Percentiles rank a stretch among this genome's conserved stretches.
Conservation (phyloP, 2,797 vertebrate species). For the Pyrocephalus nanus region DNA sequence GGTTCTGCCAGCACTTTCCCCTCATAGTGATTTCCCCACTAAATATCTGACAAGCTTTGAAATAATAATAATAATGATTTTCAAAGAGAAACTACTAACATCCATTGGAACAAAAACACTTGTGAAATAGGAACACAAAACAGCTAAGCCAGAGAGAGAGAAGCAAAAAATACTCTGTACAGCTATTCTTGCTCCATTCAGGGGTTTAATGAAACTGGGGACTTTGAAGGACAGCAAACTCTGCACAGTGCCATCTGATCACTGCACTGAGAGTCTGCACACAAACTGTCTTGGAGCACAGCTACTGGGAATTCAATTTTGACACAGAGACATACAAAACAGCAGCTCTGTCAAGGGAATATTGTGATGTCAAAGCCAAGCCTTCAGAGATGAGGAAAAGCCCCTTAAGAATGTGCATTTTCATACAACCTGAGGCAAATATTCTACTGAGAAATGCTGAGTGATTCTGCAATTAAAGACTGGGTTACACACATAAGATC, state of each 20-base stretch:
- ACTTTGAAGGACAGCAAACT: not conserved
- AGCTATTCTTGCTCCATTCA: not conserved
- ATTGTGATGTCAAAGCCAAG: no score
- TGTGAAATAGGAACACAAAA: not conserved
- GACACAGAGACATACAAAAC: no score
- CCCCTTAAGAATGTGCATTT: no score
- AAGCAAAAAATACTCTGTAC: not conserved
- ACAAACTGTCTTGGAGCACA: not conserved
- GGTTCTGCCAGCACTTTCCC: not conserved
- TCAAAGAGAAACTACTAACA: not conserved
- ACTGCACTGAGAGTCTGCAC: not conserved
- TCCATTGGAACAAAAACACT: not conserved
- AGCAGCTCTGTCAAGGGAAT: no score
- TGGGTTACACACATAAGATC: not conserved
- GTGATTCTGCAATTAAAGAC: not conserved
- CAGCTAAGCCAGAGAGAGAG: not conserved
- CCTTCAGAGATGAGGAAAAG: no score
- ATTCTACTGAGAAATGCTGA: not conserved
- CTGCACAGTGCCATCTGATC: not conserved
- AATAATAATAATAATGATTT: not conserved
- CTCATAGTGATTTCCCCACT: not conserved
- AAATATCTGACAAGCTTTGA: not conserved
- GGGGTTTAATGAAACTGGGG: not conserved
- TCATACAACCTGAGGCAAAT: no score
- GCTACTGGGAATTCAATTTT: no score